Base-by-base conservation (phyloP, 2,888 invertebrate species). In the Folsomia manolachei region DNA sequence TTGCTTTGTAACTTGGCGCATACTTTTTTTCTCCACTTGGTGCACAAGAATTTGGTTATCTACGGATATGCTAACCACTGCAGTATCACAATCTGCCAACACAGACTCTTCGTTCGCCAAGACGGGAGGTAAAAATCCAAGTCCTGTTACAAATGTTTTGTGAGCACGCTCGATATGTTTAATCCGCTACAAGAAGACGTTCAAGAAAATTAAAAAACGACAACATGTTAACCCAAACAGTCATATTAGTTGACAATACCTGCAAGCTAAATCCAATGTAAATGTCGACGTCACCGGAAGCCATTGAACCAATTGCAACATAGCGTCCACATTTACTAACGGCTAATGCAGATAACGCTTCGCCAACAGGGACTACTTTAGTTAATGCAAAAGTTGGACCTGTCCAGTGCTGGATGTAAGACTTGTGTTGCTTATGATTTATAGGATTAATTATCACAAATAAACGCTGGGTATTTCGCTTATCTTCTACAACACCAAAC, bases 81-180 rank as follows among this genome's bases (percentile, higher is more conserved):
- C 94, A 69, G 94, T 92, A 83, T 92, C 91, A 77, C 87, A 84
- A 81, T 86, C 87, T 14, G 81, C 81, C 26, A 76, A 86, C 11
- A 80, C 77, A 14, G 78, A 75, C 70, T 79, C 79, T 70, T 77
- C 77, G 67, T 76, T 78, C 11, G 72, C 71, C 66, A 79, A 74
- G 9, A 76, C 86, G 75, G 88, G 88, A 27, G 95, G 94, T 81
- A 97, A 86, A 86, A 99, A 98, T 86, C 94, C 92, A 80, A 99
- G 86, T 14, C 96, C 97, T 68, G 98, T 98, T 77, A 99, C 93
- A 86, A 99, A 99, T 90, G 96, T 95, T 82, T 91, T 92, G 87
- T 98, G 97, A 75, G 94, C 94, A 82, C 89, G 89, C 78, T 89
- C 86, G 83, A 96, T 90, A 84, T 91, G 90, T 81, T 95, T 87